phyloP scores from a whole-genome alignment of 2,113 vertebrate species.

The Nannobrachium achirus region DNA sequence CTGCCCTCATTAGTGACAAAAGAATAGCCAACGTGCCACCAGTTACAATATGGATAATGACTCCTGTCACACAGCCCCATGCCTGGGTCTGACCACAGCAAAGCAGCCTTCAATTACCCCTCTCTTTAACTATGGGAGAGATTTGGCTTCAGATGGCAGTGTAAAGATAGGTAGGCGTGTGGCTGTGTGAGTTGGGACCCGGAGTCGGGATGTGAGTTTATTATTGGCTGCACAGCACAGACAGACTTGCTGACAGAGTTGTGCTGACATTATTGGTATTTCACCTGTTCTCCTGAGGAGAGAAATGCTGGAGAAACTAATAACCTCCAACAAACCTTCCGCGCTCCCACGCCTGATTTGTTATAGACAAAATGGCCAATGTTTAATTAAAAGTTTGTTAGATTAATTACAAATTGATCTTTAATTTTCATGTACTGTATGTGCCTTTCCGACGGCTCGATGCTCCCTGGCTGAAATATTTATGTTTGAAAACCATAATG shows the following conservation, averaged over 20 bases:
- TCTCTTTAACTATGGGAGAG: constrained; percentile 51
- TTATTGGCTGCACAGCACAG: constrained; percentile 80
- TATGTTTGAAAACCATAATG: constrained; percentile 47
- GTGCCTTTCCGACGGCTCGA: constrained; percentile 48
- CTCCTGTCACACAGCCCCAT: constrained; percentile 14
- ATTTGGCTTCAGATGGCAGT: constrained; percentile 60
- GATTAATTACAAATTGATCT: constrained; percentile 74
- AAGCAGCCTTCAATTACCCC: constrained; percentile 58
- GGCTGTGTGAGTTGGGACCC: constrained; percentile 68
- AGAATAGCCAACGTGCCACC: constrained; percentile 16
- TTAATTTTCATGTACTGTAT: constrained; percentile 41
- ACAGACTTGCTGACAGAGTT: constrained; percentile 78
- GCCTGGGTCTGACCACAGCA: constrained; percentile 38
- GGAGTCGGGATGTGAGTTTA: constrained; percentile 74
- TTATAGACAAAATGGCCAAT: constrained; percentile 65
- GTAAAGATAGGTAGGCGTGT: constrained; percentile 53
- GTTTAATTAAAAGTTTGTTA: constrained; percentile 6
- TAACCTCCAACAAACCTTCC: constrained; percentile 71
- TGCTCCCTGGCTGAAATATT: constrained; percentile 57
- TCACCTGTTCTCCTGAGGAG: constrained; percentile 68
- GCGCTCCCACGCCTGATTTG: constrained; percentile 68
- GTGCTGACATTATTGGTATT: constrained; percentile 81
- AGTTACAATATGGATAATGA: neutral
- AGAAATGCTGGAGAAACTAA: constrained; percentile 74
- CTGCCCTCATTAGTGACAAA: constrained; percentile 28